Conservation (phyloP, 1,140 invertebrate species). For the Bombus superbus region DNA sequence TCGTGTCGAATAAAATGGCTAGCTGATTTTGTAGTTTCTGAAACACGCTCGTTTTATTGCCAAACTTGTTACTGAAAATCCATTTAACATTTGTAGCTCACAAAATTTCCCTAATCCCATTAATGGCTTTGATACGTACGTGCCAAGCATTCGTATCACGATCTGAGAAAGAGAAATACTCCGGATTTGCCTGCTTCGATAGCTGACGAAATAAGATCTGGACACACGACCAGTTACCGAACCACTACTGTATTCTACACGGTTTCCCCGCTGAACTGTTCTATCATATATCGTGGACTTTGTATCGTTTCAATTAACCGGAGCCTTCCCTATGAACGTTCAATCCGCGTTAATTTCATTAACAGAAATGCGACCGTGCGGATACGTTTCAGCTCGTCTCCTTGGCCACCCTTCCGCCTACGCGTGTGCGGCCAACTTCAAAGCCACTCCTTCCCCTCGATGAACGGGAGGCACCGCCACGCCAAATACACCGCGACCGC, state of each 20-base stretch:
- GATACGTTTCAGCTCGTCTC: not conserved
- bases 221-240: not conserved
- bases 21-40: too few relatives aligned
- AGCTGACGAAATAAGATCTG: not conserved
- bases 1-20: too few relatives aligned
- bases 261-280: not conserved
- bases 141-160: too few relatives aligned
- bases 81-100: too few relatives aligned
- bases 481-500: slow-evolving; percentile 24
- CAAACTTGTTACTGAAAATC: too few relatives aligned
- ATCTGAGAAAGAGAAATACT: too few relatives aligned
- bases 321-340: not conserved
- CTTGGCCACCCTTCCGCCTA: not conserved
- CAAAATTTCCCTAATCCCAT: too few relatives aligned
- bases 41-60: too few relatives aligned
- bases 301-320: not conserved
- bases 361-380: slow-evolving; percentile 4
- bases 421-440: not conserved
- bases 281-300: not conserved
- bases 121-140: too few relatives aligned
- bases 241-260: not conserved
- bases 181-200: not conserved
- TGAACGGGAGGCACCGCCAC: not conserved
- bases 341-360: slow-evolving; percentile 8
- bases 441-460: slow-evolving; percentile 3